These are phyloP conservation scores for Troilus luridus DNA, from an alignment of 2,888 invertebrate genomes.

Conservation along the genomic window DNA sequence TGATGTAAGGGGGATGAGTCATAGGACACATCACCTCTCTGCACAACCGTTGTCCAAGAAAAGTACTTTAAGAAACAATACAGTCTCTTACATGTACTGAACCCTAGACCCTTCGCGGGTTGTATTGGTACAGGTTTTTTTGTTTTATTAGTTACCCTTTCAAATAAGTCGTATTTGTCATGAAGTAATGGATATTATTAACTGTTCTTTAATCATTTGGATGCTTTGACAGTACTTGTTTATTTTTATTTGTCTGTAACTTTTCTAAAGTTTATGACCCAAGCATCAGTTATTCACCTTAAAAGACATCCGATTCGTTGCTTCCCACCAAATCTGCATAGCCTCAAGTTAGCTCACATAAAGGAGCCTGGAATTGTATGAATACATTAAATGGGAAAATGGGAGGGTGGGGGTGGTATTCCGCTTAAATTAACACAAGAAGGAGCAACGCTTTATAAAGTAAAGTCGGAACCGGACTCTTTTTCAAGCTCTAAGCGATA, in stretches of 20 bases:
- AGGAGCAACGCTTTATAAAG: neutral
- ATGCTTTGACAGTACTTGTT: no score
- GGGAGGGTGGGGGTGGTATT: neutral
- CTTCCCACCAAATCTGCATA: constrained; percentile 52
- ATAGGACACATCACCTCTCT: no score
- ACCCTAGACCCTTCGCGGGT: no score
- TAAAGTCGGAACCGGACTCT: neutral
- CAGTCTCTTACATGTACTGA: no score
- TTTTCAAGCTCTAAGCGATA: neutral
- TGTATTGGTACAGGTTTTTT: no score
- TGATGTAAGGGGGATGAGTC: no score
- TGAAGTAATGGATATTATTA: no score
- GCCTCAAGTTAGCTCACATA: constrained; percentile 33
- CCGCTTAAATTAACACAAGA: constrained; percentile 42
- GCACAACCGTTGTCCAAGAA: no score
- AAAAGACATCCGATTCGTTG: constrained; percentile 37
- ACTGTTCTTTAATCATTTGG: no score
- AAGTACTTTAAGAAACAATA: no score
- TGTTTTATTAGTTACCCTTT: no score
- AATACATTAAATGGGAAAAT: constrained; percentile 34
- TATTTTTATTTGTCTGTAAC: neutral
- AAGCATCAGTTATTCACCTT: neutral
- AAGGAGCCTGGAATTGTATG: constrained; percentile 41
- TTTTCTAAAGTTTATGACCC: neutral
- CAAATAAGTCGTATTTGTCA: no score